These are phyloP conservation scores for Saccostrea echinata DNA, from an alignment of 1,140 invertebrate genomes.

Conservation along the genomic window DNA sequence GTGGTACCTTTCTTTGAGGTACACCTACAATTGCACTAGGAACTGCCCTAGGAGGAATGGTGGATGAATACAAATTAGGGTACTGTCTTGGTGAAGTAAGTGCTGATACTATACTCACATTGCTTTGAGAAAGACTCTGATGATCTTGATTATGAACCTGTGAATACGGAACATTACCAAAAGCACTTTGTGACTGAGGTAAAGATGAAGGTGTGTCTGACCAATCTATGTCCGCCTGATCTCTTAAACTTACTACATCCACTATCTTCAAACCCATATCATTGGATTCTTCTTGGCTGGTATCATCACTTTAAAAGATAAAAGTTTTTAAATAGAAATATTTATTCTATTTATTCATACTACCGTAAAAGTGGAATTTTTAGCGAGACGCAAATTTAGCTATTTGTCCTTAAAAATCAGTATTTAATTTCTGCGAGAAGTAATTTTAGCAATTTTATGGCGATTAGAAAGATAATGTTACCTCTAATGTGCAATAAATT, in stretches of 20 bases:
- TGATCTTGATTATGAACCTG: background rate
- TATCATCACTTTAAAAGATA: background rate
- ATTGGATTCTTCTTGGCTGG: constrained; percentile 38
- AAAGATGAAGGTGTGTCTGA: background rate
- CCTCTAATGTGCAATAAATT: too few species aligned
- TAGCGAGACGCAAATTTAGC: too few species aligned
- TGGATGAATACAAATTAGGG: background rate
- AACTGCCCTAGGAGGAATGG: background rate
- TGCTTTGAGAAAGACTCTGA: constrained; percentile 15
- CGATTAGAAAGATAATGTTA: too few species aligned
- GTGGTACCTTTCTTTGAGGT: background rate
- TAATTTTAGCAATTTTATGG: too few species aligned
- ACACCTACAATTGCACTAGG: background rate
- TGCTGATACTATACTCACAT: constrained; percentile 13
- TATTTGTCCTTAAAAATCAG: too few species aligned
- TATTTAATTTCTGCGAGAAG: too few species aligned
- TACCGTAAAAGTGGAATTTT: too few species aligned
- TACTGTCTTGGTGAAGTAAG: background rate
- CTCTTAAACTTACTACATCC: constrained; percentile 70
- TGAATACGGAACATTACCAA: background rate
- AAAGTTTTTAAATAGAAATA: background rate
- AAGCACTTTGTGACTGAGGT: background rate
- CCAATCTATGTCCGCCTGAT: constrained; percentile 57
- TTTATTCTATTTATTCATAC: too few species aligned
- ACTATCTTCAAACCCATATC: constrained; percentile 72